Evolutionary conservation across 2,113 vertebrate species (phyloP).

Genomic region (Oncorhynchus kisutch): DNA sequence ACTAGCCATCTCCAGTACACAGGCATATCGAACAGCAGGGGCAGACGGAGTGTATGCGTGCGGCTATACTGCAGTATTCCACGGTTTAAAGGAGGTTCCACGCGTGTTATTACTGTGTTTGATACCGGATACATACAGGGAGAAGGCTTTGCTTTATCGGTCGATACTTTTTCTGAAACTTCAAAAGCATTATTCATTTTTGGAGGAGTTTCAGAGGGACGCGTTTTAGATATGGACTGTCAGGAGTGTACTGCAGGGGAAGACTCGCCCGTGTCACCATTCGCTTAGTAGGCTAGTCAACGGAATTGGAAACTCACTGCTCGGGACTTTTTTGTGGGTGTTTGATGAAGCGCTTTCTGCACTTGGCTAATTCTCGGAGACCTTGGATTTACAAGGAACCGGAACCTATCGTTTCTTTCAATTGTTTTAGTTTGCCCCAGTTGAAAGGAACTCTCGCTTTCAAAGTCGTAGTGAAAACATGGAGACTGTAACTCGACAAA

Average conservation of each 20-base stretch:
- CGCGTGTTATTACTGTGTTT: conserved; percentile 1
- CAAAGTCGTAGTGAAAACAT: conserved; percentile 71
- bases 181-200: conserved; percentile 45
- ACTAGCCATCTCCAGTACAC: conserved; percentile 72
- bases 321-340: conserved; percentile 47
- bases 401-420: conserved; percentile 23
- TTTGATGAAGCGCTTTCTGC: conserved; percentile 68
- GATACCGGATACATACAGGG: conserved; percentile 5
- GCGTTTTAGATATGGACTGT: conserved; percentile 64
- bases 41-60: conserved; percentile 71
- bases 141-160: conserved; percentile 13
- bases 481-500: conserved; percentile 88
- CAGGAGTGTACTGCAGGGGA: conserved; percentile 57
- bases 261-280: conserved; percentile 53
- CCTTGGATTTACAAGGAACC: conserved; percentile 63
- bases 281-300: conserved; percentile 28
- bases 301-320: conserved; percentile 28
- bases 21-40: conserved; percentile 78
- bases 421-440: conserved; percentile 34
- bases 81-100: no score
- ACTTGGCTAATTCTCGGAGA: conserved; percentile 43
- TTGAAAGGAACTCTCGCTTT: conserved; percentile 51
- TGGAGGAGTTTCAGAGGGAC: conserved; percentile 14
- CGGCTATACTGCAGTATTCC: conserved; percentile 47
- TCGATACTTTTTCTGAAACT: conserved; percentile 26